Base-by-base conservation (phyloP, 2,113 vertebrate genomes). In the Laterallus jamaicensis region DNA sequence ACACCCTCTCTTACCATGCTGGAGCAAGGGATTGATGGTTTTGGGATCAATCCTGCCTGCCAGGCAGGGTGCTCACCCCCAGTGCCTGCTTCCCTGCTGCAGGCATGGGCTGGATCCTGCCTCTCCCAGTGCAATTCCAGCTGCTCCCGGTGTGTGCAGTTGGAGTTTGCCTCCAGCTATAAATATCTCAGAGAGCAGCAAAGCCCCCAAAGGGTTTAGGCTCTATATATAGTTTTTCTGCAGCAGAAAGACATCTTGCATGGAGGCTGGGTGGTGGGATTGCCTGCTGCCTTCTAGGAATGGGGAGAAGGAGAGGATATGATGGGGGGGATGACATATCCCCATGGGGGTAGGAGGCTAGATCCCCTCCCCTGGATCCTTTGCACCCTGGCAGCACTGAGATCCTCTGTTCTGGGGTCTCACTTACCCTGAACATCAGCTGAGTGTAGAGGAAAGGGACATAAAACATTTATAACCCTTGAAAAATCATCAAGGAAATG, bases 401-500 rank as follows among this genome's bases (percentile, higher is more conserved):
- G 16, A 7, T 5, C 52, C 63, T 68, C 88, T 4, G 0, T 2
- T 35, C 80, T 1, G 0, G 44, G 59, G 29, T n/a, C 21, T 66
- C 35, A 25, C 73, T 28, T 29, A 8, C 3, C 2, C 55, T 4
- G 3, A 59, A 40, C 6, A 44, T 44, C 90, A 15, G 79, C 69
- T 50, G 90, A 94, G 88, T 0, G 0, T 0, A 50, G 77, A 83
- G 60, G 83, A 49, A 49, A 75, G 56, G 82, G 82, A n/a, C 82
- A 80, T 94, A 47, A 95, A 96, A 92, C 75, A 93, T 96, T 95
- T 82, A 96, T 77, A 74, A 90, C 82, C 67, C 84, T 79, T 10
- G 92, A 9, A 54, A 47, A 80, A 82, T 63, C 17, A 3, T 35
- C 91, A 74, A 63, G 88, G 90, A 95, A 93, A 90, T 83, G 87